phyloP scores from a whole-genome alignment of 2,113 vertebrate species.

The Tetraodon nigroviridis region DNA sequence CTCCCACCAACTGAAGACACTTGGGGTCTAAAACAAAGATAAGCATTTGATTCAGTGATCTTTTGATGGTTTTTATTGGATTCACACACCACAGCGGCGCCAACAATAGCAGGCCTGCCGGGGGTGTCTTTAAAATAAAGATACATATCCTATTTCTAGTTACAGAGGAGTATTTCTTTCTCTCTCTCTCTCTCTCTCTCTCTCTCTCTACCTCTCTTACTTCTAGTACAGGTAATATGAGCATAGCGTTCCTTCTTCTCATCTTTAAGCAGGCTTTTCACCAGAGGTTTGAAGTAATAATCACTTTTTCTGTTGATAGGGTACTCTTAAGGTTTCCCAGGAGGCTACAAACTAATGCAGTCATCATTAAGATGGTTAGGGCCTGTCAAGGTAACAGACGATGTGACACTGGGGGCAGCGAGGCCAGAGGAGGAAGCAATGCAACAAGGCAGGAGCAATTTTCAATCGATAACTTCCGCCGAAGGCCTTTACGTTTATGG shows the following conservation, averaged over 20 bases:
- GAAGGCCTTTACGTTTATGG: conserved; percentile 49
- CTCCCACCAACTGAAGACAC: conserved; percentile 6
- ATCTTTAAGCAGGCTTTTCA: conserved; percentile 25
- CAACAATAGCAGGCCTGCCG: too few relatives aligned
- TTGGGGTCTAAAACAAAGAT: too few relatives aligned
- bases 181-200: too few relatives aligned
- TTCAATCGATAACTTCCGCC: conserved; percentile 59
- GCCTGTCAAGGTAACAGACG: conserved; percentile 41
- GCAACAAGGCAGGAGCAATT: conserved; percentile 35
- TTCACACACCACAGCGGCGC: too few relatives aligned
- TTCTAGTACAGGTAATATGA: too few relatives aligned
- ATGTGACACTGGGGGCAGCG: conserved; percentile 46
- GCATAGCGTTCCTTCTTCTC: neutral
- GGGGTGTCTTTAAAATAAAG: too few relatives aligned
- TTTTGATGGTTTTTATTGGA: too few relatives aligned
- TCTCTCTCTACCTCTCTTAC: too few relatives aligned
- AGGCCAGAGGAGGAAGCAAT: conserved; percentile 39
- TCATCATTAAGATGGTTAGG: conserved; percentile 34
- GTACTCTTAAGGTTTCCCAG: conserved; percentile 37
- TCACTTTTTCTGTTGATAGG: conserved; percentile 32
- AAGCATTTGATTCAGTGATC: too few relatives aligned
- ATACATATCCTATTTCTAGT: too few relatives aligned
- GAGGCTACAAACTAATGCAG: conserved; percentile 52
- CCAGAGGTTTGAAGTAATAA: conserved; percentile 47
- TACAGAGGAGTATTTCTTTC: too few relatives aligned